Percentiles rank a stretch among this genome's conserved stretches.
These are phyloP conservation scores for Columba guinea DNA, from an alignment of 2,797 vertebrate genomes.

Conservation along the genomic window DNA sequence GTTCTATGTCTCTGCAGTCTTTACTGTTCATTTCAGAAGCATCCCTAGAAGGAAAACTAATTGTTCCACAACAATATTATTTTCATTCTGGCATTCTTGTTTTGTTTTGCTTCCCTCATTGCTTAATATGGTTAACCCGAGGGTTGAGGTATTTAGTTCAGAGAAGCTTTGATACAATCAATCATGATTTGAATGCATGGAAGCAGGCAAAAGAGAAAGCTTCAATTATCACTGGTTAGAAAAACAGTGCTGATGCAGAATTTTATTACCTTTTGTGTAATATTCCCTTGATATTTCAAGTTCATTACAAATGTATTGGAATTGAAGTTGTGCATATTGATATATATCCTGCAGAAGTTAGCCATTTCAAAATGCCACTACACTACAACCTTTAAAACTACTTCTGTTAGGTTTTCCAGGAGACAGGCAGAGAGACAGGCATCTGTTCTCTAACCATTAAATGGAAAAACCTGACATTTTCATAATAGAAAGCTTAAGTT, in stretches of 20 bases:
- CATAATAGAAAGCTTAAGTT: not conserved
- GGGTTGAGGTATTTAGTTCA: slow-evolving; percentile 53
- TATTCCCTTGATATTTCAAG: slow-evolving; percentile 35
- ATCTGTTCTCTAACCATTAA: not conserved
- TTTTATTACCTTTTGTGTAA: slow-evolving; percentile 17
- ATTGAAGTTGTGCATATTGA: not conserved
- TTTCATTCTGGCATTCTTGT: not conserved
- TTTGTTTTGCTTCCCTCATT: slow-evolving; percentile 44
- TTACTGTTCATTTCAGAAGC: not conserved
- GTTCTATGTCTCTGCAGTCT: not conserved
- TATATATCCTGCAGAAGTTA: not conserved
- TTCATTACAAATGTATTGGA: not conserved
- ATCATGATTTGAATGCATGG: slow-evolving; percentile 16
- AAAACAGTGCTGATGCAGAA: slow-evolving; percentile 24
- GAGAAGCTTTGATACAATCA: slow-evolving; percentile 61
- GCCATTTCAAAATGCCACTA: not conserved
- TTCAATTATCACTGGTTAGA: slow-evolving; percentile 57
- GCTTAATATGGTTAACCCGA: slow-evolving; percentile 46
- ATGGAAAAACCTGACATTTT: not conserved
- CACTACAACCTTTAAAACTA: not conserved
- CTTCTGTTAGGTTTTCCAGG: not conserved
- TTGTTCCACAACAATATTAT: slow-evolving; percentile 10
- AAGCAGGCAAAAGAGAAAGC: not conserved
- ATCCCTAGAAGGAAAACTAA: slow-evolving; percentile 24
- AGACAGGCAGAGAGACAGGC: not conserved